Base-by-base conservation (phyloP, 2,797 vertebrate genomes). In the Acomys russatus region DNA sequence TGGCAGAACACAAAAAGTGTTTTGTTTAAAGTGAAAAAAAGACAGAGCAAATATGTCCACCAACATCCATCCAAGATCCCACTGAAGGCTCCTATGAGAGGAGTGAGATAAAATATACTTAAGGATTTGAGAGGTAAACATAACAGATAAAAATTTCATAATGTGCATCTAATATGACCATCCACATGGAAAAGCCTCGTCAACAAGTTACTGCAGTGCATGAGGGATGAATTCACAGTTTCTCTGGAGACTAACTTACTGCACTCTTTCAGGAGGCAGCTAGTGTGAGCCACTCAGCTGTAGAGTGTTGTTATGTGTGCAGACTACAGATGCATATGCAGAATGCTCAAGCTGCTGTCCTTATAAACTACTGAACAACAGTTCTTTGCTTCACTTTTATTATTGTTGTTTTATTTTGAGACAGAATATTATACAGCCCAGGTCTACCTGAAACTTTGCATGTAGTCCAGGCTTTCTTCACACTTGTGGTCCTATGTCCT, bases 21-120 rank as follows among this genome's bases (percentile, higher is more conserved):
- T 80, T 15, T 10, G 15, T 91, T 89, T 88, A 93, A 95, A 88
- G 64, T 68, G 25, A 35, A 22, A 68, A 44, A 44, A 44, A 74
- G 38, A 49, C 12, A 76, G 23, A 76, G 38, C 23, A 80, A 82
- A 10, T 18, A 20, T 25, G 9, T 7, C 30, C 23, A 56, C 33
- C 38, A 63, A 0, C 59, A 44, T 73, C n/a, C 20, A 44, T 38
- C n/a, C 82, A 88, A 0, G 7, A 51, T 33, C 10, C 20, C 8
- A 6, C 9, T 11, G 49, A 94, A 64, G 73, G 30, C 30, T 1
- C 2, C 80, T 51, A 38, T 25, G 30, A 70, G 11, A 33, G 30
- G 0, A 49, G 14, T 17, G n/a, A 84, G 54, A 92, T 70, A 77
- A 95, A 30, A 51, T 54, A 63, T 15, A 59, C 18, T 74, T 85